Evolutionary conservation across 1,140 invertebrate species (phyloP), one percentile per base, ranked within the genome.

Genomic region (Drosophila sp.): DNA sequence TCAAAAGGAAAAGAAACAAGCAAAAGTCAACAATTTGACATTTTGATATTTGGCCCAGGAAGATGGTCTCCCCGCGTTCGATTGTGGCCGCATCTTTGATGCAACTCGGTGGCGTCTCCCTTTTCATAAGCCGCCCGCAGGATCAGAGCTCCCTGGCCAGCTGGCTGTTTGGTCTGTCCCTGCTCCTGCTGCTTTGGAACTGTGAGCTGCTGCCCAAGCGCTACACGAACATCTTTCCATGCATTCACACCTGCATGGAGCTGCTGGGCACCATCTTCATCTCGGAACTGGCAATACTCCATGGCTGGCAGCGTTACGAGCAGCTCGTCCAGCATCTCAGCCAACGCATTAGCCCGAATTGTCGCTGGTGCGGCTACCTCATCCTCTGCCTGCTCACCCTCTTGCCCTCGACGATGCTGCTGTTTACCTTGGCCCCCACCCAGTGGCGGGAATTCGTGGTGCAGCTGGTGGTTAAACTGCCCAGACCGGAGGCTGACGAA

Each of bases 51-150:
- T 40, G n/a, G 9, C 14, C 25, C 14, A 5, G 25, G 34, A 48
- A 41, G 25, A 81, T 81, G 78, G 78, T 78, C 27, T 78, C 63
- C 29, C 48, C 43, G 43, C 53, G 18, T 13, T 36, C 78, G 11
- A 78, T 81, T 43, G 45, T 43, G 51, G 36, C 27, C n/a, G 21
- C 64, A 7, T 61, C 38, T 25, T 16, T 82, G 7, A 5, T 81
- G n/a, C 74, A 78, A 13, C 3, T 74, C 0, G 21, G 53, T 21
- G 69, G 79, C 21, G 56, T 58, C 34, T 58, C 59, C 18, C 7
- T 78, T 27, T 81, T 81, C 25, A 45, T 73, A 36, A 8, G 16
- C 21, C 74, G 65, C 40, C 18, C 54, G 13, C 18, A 27, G 40
- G 18, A 29, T 13, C 59, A 61, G n/a, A 70, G 54, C 48, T 51